phyloP scores from a whole-genome alignment of 2,797 vertebrate species.

The Euthynnus affinis region DNA sequence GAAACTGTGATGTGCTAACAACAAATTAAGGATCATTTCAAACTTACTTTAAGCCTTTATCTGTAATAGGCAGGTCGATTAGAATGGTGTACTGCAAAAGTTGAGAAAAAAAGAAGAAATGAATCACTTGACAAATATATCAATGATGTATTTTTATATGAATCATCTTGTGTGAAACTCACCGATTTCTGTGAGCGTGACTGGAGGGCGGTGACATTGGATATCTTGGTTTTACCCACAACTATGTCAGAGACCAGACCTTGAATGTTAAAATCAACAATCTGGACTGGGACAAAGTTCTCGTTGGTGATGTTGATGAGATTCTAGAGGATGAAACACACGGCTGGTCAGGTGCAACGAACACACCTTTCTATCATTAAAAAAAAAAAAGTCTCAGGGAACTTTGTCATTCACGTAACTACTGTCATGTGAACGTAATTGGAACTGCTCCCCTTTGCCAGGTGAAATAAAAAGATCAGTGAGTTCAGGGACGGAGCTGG shows the following conservation, averaged over 20 bases:
- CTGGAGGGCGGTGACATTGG: constrained; percentile 79
- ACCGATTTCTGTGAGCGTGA: constrained; percentile 85
- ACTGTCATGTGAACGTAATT: constrained; percentile 40
- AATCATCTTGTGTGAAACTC: constrained; percentile 44
- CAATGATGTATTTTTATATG: background rate
- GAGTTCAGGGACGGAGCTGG: background rate
- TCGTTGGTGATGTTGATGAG: constrained; percentile 89
- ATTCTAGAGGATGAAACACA: constrained; percentile 80
- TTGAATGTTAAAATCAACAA: constrained; percentile 84
- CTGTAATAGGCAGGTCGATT: constrained; percentile 70
- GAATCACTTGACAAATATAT: background rate
- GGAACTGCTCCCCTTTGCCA: background rate
- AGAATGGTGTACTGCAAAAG: constrained; percentile 82
- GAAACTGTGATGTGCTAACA: background rate
- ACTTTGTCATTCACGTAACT: constrained; percentile 39
- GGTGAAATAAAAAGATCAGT: background rate
- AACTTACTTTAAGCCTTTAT: constrained; percentile 82
- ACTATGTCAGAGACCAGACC: constrained; percentile 83
- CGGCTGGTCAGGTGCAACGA: constrained; percentile 5
- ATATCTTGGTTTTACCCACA: constrained; percentile 82
- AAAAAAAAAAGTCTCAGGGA: constrained; percentile 7
- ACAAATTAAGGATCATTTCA: background rate
- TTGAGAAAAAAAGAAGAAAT: background rate
- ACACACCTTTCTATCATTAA: constrained; percentile 3
- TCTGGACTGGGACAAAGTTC: constrained; percentile 87